Base-by-base conservation (phyloP, 1,140 invertebrate genomes). In the Drosophila lacertosa region DNA sequence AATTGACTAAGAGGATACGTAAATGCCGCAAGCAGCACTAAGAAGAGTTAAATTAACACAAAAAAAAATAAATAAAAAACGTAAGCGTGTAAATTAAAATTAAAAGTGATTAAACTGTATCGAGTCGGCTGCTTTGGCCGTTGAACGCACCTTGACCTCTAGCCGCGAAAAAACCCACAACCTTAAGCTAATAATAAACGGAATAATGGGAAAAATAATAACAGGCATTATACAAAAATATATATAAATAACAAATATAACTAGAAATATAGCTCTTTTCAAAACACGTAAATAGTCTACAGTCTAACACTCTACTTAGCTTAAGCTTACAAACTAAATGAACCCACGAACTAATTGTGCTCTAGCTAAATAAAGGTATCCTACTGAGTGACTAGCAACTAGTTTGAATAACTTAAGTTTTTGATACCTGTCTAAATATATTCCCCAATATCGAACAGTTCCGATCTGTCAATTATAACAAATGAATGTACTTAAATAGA, bases 151-250 rank as follows among this genome's bases (percentile, higher is more conserved):
- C 83, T 89, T 88, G 75, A 88, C 82, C 82, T 82, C 82, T 78
- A 88, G 82, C 68, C 77, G 78, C 63, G 82, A 89, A 57, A 89
- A 72, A 82, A 88, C 83, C 82, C 82, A 88, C 39, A 88, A 88
- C 83, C 83, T 88, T 89, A 88, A 67, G 82, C 82, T 88, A 89
- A 88, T 89, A 47, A 76, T 74, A 59, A 78, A 72, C n/a, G 75
- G 75, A 69, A 78, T 70, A 60, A 67, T 54, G 51, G 37, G 26
- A 71, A 66, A 57, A 24, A 40, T 26, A 58, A 73, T 68, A 76
- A 74, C 66, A 74, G 51, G 37, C 33, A 75, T 54, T 67, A 73
- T 18, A 18, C 13, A 74, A 78, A 73, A 68, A 74, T 68, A 48
- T 67, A 73, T 18, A 18, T 10, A 74, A 78, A 73, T 62, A 74